A percentile compares a stretch with the other conserved stretches of the same genome.
Evolutionary conservation across 1,140 invertebrate genomes (phyloP).

Genomic region (Penaeus vannamei): DNA sequence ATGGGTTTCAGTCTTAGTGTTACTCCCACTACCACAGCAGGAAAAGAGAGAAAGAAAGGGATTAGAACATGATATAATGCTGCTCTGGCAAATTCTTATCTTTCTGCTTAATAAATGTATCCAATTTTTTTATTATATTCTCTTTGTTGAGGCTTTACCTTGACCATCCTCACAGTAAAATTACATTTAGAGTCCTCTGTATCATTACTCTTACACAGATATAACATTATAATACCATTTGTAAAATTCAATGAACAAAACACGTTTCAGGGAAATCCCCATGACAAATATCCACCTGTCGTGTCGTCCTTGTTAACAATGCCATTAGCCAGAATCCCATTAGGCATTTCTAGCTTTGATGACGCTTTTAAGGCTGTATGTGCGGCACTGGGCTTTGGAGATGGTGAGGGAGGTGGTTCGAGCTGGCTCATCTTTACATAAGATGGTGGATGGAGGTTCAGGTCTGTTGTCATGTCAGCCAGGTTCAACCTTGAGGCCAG

Average conservation of each 20-base stretch:
- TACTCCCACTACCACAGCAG: slow-evolving; percentile 45
- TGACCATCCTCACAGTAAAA: no score
- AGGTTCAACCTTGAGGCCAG: slow-evolving; percentile 72
- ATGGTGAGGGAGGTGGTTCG: slow-evolving; percentile 64
- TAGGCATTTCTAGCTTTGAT: no score
- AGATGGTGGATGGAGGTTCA: slow-evolving; percentile 71
- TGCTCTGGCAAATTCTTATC: not conserved
- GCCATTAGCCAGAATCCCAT: no score
- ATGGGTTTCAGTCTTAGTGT: slow-evolving; percentile 44
- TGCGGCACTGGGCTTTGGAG: not conserved
- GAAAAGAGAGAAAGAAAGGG: not conserved
- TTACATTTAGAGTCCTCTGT: no score
- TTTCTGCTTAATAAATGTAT: slow-evolving; percentile 1
- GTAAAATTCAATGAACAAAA: not conserved
- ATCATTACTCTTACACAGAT: not conserved
- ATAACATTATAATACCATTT: not conserved
- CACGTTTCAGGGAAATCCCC: no score
- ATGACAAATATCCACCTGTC: no score
- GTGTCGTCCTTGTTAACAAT: no score
- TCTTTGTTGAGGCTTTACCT: no score
- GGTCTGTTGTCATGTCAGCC: slow-evolving; percentile 71
- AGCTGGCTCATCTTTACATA: slow-evolving; percentile 70
- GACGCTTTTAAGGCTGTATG: not conserved
- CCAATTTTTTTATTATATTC: no score
- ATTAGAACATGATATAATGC: not conserved